Percentiles rank a stretch among this genome's conserved stretches.
phyloP scores from a whole-genome alignment of 2,797 vertebrate species.

The Enteromius treurensis region DNA sequence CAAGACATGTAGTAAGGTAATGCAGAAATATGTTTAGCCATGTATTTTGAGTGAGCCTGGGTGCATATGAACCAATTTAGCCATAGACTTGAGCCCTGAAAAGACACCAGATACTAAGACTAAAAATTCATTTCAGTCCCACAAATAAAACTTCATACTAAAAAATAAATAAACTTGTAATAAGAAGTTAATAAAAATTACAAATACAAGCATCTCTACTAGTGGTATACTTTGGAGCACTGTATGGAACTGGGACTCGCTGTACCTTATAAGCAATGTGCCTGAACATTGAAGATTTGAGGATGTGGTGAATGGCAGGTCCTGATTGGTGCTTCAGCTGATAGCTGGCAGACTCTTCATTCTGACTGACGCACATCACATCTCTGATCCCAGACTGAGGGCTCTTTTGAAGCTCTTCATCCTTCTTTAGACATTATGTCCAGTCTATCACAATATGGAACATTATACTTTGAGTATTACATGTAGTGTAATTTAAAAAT shows the following conservation, averaged over 20 bases:
- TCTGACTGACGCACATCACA: constrained; percentile 48
- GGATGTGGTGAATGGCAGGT: constrained; percentile 34
- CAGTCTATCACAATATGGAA: background rate
- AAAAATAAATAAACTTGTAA: background rate
- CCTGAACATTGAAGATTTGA: constrained; percentile 39
- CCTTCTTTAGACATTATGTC: constrained; percentile 32
- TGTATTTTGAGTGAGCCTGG: too few relatives aligned
- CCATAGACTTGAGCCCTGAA: background rate
- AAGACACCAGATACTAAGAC: background rate
- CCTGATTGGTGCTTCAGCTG: constrained; percentile 50
- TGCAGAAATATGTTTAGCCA: too few relatives aligned
- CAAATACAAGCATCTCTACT: background rate
- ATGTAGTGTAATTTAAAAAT: background rate
- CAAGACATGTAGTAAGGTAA: too few relatives aligned
- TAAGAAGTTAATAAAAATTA: background rate
- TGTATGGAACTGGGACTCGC: background rate
- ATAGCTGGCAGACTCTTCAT: constrained; percentile 37
- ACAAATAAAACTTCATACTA: background rate
- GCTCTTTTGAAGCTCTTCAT: constrained; percentile 33
- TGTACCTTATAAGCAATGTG: background rate
- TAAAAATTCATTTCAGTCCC: background rate
- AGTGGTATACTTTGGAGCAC: background rate
- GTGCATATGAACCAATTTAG: background rate
- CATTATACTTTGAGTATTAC: background rate
- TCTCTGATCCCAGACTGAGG: constrained; percentile 27